These are phyloP conservation scores for Unio delphinus DNA, from an alignment of 2,888 invertebrate species.

Conservation along the genomic window DNA sequence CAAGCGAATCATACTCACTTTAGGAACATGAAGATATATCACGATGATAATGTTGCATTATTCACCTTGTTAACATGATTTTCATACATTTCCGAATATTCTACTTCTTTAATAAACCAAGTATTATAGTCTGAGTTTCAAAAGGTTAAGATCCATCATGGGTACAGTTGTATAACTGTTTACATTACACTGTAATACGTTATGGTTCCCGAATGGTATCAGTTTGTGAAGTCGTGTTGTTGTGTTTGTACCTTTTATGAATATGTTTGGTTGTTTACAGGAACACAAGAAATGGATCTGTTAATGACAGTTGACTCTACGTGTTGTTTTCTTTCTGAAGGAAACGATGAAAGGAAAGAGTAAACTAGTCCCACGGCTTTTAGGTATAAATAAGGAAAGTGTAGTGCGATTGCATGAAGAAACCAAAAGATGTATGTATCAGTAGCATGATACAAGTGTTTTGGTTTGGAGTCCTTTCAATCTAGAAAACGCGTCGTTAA, in stretches of 20 bases:
- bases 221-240: too few relatives aligned
- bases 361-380: constrained; percentile 94
- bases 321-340: constrained; percentile 67
- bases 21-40: too few relatives aligned
- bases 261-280: constrained; percentile 36
- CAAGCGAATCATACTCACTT: too few relatives aligned
- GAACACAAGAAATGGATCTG: constrained; percentile 88
- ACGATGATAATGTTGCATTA: too few relatives aligned
- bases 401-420: constrained; percentile 99
- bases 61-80: too few relatives aligned
- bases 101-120: too few relatives aligned
- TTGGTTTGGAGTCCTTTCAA: not conserved
- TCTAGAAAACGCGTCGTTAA: not conserved
- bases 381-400: constrained; percentile 98
- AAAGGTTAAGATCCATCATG: not conserved
- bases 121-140: too few relatives aligned
- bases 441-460: too few relatives aligned
- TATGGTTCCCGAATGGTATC: too few relatives aligned
- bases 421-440: constrained; percentile 90
- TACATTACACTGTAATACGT: not conserved
- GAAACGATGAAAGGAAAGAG: constrained; percentile 99
- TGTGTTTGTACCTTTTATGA: too few relatives aligned
- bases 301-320: too few relatives aligned
- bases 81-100: too few relatives aligned
- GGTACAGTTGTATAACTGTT: not conserved